A percentile compares a stretch with the other conserved stretches of the same genome.
Evolutionary conservation across 2,888 invertebrate species (phyloP).

Genomic region (Clunio marinus): DNA sequence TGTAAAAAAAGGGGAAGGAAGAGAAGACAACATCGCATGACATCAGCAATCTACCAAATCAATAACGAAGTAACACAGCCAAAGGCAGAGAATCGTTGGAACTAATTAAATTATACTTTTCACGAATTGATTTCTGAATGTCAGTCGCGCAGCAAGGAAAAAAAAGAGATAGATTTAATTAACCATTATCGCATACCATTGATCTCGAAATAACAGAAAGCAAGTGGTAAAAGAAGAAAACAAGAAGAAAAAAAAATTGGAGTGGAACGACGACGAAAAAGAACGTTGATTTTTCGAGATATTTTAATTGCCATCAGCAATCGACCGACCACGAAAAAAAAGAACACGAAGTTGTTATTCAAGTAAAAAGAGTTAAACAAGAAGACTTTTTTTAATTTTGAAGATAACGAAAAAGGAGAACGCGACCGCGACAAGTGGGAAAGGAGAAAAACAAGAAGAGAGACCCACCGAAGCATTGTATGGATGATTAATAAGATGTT

Average conservation of each 20-base stretch:
- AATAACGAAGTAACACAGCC: background rate
- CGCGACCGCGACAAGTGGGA: constrained; percentile 15
- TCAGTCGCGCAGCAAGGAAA: constrained; percentile 10
- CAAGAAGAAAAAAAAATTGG: constrained; percentile 26
- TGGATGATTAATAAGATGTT: constrained; percentile 39
- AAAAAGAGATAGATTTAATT: constrained; percentile 36
- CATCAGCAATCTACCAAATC: constrained; percentile 23
- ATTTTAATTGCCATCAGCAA: constrained; percentile 37
- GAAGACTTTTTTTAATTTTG: background rate
- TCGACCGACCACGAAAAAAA: constrained; percentile 23
- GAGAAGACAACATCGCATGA: constrained; percentile 14
- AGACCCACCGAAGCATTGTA: constrained; percentile 25
- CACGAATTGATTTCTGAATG: constrained; percentile 33
- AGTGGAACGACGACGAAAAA: constrained; percentile 32
- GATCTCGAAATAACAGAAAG: constrained; percentile 25
- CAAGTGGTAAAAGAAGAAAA: constrained; percentile 17
- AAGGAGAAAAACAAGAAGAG: constrained; percentile 10
- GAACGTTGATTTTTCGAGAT: constrained; percentile 38
- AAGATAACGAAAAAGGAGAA: constrained; percentile 1
- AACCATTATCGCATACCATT: constrained; percentile 39
- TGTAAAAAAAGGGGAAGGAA: constrained; percentile 9
- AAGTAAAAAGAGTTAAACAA: constrained; percentile 17
- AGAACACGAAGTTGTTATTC: background rate
- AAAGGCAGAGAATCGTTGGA: background rate
- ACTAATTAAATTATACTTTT: constrained; percentile 34